Base-by-base conservation (phyloP, 1,140 invertebrate species). In the Holotrichia oblita region DNA sequence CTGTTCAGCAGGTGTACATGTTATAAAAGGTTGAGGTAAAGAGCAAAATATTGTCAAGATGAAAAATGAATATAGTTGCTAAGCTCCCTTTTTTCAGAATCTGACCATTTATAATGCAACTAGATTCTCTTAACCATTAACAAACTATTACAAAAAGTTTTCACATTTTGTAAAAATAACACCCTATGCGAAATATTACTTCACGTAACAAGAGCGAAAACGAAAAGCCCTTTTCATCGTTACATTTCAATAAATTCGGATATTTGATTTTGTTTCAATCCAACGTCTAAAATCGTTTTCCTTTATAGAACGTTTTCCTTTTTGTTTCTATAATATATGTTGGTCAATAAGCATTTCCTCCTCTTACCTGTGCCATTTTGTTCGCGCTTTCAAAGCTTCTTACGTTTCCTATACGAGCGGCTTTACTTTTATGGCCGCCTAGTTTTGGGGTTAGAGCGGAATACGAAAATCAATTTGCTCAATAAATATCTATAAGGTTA, bases 251-350 rank as follows among this genome's bases (percentile, higher is more conserved):
- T 69, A 69, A 69, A 27, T 69, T 34, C 61, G 22, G 6, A 27
- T 69, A 69, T 34, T 69, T 69, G 20, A 8, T 14, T 6, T 17
- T 20, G 27, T 69, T 69, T 27, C 61, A 69, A 27, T 69, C 61
- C 22, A 69, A 10, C 61, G 61, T 69, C 17, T 27, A 14, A 69
- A 69, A 69, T 27, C 61, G 61, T 27, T 69, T 34, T 20, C 61
- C 22, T 27, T 22, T 22, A 69, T 69, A 12, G 61, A 69, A 69
- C 22, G 22, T 69, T 69, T 69, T 24, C 61, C 61, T 69, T 69
- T 69, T 69, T 69, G 61, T 69, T 69, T 69, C 61, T 27, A 69
- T 69, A 69, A 69, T 69, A 69, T 69, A 69, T 27, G 61, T 69
- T 20, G 61, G 61, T 69, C 61, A 69, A 69, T 69, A 69, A 69